Conservation (phyloP, 2,888 invertebrate genomes). For the Scrobipalpa atriplicella region DNA sequence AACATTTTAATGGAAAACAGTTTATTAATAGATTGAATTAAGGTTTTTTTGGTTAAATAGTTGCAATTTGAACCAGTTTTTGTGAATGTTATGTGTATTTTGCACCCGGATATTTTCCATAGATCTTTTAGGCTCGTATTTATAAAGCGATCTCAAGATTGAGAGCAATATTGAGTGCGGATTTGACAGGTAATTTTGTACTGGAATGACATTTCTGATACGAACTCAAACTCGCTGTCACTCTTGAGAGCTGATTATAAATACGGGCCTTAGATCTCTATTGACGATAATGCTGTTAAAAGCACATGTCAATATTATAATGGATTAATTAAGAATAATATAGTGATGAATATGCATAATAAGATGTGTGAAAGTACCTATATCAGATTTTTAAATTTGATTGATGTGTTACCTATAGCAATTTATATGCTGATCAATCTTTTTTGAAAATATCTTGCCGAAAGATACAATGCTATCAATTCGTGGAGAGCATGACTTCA, state of each 20-base stretch:
- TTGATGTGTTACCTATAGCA: constrained; percentile 11
- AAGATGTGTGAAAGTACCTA: constrained; percentile 9
- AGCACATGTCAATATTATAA: neutral
- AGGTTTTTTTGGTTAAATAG: neutral
- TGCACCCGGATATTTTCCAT: constrained; percentile 20
- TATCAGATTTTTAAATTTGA: constrained; percentile 5
- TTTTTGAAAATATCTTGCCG: neutral
- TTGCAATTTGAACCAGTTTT: constrained; percentile 6
- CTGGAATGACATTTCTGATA: no score
- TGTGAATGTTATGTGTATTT: neutral
- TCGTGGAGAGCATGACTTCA: neutral
- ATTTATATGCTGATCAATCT: constrained; percentile 1
- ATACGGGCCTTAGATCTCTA: no score
- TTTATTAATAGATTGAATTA: no score
- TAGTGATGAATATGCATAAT: constrained; percentile 17
- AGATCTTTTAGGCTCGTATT: no score
- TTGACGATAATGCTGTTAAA: neutral
- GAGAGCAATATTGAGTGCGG: no score
- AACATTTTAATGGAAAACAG: no score
- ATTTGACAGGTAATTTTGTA: no score
- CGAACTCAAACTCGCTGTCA: no score
- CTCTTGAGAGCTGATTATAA: no score
- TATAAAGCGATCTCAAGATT: no score
- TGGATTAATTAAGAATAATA: neutral
- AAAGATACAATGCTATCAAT: neutral